Evolutionary conservation across 2,113 vertebrate genomes (phyloP).

Genomic region (Vireo altiloquus): DNA sequence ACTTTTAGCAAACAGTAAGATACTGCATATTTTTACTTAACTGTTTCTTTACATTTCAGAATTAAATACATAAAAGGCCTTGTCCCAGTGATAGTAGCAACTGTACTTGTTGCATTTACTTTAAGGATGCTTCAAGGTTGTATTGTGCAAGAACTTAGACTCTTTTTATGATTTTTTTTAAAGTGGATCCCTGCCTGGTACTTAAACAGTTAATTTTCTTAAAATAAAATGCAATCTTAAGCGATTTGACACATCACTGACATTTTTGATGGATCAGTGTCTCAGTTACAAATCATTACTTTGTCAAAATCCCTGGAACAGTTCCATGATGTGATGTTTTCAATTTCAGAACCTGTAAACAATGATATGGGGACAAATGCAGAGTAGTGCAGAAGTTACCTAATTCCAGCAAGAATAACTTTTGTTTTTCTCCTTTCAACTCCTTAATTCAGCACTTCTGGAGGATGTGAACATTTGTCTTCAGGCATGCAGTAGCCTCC

Average conservation of each 20-base stretch:
- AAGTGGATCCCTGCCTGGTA: not conserved
- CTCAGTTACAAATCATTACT: not conserved
- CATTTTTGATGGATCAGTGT: not conserved
- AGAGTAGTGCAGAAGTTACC: not conserved
- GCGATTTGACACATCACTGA: not conserved
- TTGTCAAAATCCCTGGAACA: not conserved
- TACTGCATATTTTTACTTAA: not conserved
- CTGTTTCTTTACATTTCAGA: not conserved
- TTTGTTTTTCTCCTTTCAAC: not conserved
- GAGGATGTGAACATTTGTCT: constrained; percentile 89
- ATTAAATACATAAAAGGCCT: not conserved
- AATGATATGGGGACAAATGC: not conserved
- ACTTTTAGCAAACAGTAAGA: constrained; percentile 90
- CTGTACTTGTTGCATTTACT: not conserved
- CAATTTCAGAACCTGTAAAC: not conserved
- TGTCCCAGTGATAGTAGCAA: not conserved
- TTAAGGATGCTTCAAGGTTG: not conserved
- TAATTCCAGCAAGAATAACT: not conserved
- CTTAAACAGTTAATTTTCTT: not conserved
- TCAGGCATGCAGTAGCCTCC: constrained; percentile 90
- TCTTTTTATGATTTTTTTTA: not conserved
- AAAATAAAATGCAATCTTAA: not conserved
- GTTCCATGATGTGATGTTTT: not conserved
- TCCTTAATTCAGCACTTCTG: constrained; percentile 78
- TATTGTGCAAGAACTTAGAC: not conserved